Evolutionary conservation across 2,113 vertebrate genomes (phyloP), one percentile per base, ranked within the genome.

Genomic region (Odocoileus hemionus): DNA sequence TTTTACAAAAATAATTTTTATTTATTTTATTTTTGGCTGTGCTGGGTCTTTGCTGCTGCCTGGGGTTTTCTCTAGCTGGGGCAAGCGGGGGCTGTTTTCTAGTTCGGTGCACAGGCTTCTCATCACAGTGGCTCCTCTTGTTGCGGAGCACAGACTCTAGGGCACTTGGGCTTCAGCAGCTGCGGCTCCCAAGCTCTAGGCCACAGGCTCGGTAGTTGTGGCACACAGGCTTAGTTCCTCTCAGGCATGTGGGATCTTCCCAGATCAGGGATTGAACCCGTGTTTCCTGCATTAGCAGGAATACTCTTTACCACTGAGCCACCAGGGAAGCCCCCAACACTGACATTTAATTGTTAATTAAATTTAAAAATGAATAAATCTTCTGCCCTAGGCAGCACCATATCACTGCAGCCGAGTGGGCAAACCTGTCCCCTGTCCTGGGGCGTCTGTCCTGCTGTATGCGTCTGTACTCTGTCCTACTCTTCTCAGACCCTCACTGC

Each of bases 371-470:
- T 0, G 21, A 87, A 17, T 7, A 1, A 67, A 74, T 13, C 16
- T 19, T 14, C 67, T 26, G 28, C 19, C 30, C 26, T 23, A 0
- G 3, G 1, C 4, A 83, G 50, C 16, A 23, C 15, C 2, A 1
- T 5, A 33, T 54, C 47, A 54, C 12, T 57, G 9, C 28, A 39
- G n/a, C n/a, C 3, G 9, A 57, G 84, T 1, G 4, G 61, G 54
- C 2, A 54, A 33, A 55, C 25, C 4, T 0, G 2, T 21, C 26
- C 43, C 25, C n/a, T 8, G 1, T 57, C 84, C 11, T 33, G 33
- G 9, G 25, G 11, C 10, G 74, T 67, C 93, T 76, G 25, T 39
- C 33, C 23, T 11, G 16, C 26, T 8, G 8, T 3, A 25, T 21
- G 13, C 12, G 55, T 60, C 26, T 70, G 10, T 55, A 33, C 17